These are phyloP conservation scores for Sturmia bella DNA, from an alignment of 2,888 invertebrate genomes.

Conservation along the genomic window DNA sequence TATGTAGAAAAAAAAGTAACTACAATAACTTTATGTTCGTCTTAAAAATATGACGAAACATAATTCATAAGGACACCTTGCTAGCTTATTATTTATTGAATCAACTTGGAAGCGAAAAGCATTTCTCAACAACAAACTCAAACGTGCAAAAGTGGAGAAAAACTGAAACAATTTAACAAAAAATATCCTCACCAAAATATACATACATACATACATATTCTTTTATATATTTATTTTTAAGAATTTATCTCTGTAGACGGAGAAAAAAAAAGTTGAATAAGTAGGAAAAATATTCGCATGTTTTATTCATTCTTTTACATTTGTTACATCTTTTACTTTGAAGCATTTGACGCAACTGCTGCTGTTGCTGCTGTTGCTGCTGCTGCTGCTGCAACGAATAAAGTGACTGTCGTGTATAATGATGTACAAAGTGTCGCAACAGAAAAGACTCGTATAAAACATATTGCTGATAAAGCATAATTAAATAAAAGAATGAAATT, in stretches of 20 bases:
- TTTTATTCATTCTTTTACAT: constrained; percentile 4
- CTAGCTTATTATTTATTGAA: constrained; percentile 15
- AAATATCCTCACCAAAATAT: constrained; percentile 27
- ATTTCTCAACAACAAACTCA: constrained; percentile 41
- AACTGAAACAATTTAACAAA: constrained; percentile 43
- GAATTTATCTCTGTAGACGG: constrained; percentile 23
- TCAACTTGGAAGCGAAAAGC: constrained; percentile 21
- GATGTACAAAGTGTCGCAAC: constrained; percentile 43
- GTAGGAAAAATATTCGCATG: constrained; percentile 23
- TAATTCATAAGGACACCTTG: constrained; percentile 40
- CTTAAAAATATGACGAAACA: constrained; percentile 48
- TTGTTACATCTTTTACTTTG: background rate
- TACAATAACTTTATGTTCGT: constrained; percentile 21
- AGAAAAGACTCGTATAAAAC: constrained; percentile 19
- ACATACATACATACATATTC: no score
- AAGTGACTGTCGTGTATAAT: constrained; percentile 52
- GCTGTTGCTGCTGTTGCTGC: no score
- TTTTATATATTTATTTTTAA: background rate
- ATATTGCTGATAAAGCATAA: constrained; percentile 48
- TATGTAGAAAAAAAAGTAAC: constrained; percentile 1
- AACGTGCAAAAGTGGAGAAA: constrained; percentile 67
- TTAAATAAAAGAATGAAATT: background rate
- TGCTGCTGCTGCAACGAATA: no score
- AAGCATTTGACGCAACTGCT: background rate
- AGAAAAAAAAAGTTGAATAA: background rate